Conservation (phyloP, 2,113 vertebrate genomes). For the Pygoscelis antarcticus region DNA sequence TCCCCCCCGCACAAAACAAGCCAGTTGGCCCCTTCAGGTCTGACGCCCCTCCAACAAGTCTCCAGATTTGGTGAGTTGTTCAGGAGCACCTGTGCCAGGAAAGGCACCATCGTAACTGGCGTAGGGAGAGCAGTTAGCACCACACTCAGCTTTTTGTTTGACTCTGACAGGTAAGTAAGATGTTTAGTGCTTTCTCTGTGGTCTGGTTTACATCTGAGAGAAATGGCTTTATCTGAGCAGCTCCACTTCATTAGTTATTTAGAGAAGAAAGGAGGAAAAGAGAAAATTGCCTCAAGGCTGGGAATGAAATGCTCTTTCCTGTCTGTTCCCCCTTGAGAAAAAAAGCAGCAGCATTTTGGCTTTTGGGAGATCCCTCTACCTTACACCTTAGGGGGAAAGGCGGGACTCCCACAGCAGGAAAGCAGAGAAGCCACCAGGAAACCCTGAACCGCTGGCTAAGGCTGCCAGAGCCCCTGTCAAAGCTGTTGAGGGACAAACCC, state of each 20-base stretch:
- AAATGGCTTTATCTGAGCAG: neutral
- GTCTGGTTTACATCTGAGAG: neutral
- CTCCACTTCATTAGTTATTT: neutral
- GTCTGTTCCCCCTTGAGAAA: neutral
- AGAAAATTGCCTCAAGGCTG: neutral
- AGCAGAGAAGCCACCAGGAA: neutral
- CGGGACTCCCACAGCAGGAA: neutral
- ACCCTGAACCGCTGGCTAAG: neutral
- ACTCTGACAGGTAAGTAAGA: neutral
- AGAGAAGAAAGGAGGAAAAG: neutral
- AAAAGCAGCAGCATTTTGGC: neutral
- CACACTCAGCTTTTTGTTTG: neutral
- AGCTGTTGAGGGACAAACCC: neutral
- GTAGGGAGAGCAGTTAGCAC: neutral
- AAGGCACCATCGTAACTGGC: neutral
- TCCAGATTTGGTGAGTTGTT: neutral
- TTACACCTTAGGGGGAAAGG: neutral
- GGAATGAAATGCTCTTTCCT: neutral
- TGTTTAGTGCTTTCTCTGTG: neutral
- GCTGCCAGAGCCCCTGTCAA: neutral
- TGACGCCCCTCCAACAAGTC: neutral
- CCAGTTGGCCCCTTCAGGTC: neutral
- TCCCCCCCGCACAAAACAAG: neutral
- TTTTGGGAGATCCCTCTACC: neutral
- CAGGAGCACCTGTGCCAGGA: neutral